Evolutionary conservation across 2,113 vertebrate genomes (phyloP), one percentile per base, ranked within the genome.

Genomic region (Phainopepla nitens): DNA sequence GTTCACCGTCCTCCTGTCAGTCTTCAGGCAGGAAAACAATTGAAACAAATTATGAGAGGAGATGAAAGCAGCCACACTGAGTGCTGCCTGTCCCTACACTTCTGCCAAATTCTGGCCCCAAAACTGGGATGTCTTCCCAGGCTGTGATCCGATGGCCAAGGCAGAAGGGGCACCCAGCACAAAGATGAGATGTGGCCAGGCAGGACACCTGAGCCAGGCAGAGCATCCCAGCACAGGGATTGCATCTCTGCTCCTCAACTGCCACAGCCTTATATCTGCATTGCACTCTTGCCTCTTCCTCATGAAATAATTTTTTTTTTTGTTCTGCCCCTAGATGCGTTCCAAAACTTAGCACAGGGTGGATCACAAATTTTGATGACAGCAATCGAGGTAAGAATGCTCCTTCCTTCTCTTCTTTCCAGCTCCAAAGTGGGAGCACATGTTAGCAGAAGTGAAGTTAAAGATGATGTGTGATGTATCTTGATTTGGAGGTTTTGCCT

Each of bases 311-410:
- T 82, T 45, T 53, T 6, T 80, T 72, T 82, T 45, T 93, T 71
- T 96, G 16, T 79, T 65, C 87, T 94, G 35, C 5, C 9, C 36
- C 33, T 81, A 98, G 98, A 89, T 82, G 87, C 95, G 27, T 98
- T 98, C 96, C 88, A 49, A 69, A 98, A 97, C 65, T 92, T 98
- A 68, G 94, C 97, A 66, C 83, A 35, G 35, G 97, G 97, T 0
- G 16, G 93, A 54, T 95, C 96, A 42, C 97, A 69, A 90, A 61
- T 97, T 83, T 97, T 36, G 75, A 57, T 87, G 89, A 97, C 94
- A 0, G 22, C 36, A 86, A 41, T 50, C 35, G 93, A 98, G 97
- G 98, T 98, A 82, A 98, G 97, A 16, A 41, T 21, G 10, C 7
- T 54, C 24, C 49, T 80, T 76, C 65, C 27, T 49, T 79, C 29